These are phyloP conservation scores for Xenopus petersii DNA, from an alignment of 2,797 vertebrate species.

Conservation along the genomic window DNA sequence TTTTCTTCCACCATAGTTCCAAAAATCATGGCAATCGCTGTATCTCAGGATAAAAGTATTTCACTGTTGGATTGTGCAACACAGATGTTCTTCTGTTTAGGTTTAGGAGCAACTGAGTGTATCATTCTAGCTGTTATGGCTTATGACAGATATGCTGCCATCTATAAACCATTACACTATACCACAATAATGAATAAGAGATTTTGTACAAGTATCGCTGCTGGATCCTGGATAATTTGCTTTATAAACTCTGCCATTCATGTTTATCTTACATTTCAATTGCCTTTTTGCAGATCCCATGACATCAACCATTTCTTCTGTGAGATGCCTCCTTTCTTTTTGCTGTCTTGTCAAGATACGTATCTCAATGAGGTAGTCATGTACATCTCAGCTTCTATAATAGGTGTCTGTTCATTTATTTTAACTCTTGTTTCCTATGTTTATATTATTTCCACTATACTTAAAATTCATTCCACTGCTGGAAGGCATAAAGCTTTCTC, in stretches of 20 bases:
- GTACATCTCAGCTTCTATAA: background rate
- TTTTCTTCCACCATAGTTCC: too few relatives aligned
- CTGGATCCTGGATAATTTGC: background rate
- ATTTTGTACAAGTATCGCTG: background rate
- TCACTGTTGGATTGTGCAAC: too few relatives aligned
- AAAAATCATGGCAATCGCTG: too few relatives aligned
- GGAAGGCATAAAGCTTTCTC: constrained; percentile 1
- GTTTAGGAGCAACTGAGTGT: too few relatives aligned
- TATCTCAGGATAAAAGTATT: too few relatives aligned
- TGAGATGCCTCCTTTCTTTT: constrained; percentile 8
- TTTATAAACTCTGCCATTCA: constrained; percentile 5
- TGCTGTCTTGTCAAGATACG: constrained; percentile 12
- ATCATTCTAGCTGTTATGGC: too few relatives aligned
- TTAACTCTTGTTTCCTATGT: background rate
- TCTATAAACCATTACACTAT: too few relatives aligned
- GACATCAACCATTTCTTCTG: constrained; percentile 9
- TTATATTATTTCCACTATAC: background rate
- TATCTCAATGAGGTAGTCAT: background rate
- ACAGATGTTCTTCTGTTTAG: too few relatives aligned
- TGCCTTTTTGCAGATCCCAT: constrained; percentile 7
- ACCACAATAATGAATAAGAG: background rate
- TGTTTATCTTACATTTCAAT: constrained; percentile 1
- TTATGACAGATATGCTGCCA: too few relatives aligned
- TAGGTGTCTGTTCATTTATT: background rate
- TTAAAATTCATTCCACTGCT: background rate